A percentile compares a stretch with the other conserved stretches of the same genome.
These are phyloP conservation scores for Paguma larvata DNA, from an alignment of 2,797 vertebrate species.

Conservation along the genomic window DNA sequence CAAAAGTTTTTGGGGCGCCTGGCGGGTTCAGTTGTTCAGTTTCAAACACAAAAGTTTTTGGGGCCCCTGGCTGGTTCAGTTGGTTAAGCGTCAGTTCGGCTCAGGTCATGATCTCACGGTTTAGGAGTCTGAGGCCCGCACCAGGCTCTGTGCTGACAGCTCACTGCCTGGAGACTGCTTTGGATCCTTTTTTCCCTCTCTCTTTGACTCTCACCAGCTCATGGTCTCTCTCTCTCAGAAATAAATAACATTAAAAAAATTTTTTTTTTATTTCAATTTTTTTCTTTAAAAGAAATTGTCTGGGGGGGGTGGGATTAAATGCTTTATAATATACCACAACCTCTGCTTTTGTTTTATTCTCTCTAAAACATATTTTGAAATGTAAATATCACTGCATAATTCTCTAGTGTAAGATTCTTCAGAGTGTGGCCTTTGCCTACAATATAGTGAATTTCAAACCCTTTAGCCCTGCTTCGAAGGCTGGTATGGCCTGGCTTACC, in stretches of 20 bases:
- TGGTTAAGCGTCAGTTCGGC: too few relatives aligned
- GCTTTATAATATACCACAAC: neutral
- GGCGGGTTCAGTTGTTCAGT: too few relatives aligned
- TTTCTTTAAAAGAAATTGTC: slow-evolving; percentile 1
- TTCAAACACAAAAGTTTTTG: neutral
- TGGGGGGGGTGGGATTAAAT: neutral
- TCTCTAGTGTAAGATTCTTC: neutral
- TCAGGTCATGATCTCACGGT: too few relatives aligned
- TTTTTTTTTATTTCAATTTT: neutral
- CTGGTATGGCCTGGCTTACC: neutral
- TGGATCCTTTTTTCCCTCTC: too few relatives aligned
- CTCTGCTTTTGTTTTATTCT: slow-evolving; percentile 33
- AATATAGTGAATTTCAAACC: neutral
- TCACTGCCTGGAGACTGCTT: too few relatives aligned
- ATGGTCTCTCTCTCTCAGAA: too few relatives aligned
- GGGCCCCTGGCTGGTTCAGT: too few relatives aligned
- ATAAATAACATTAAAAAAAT: too few relatives aligned
- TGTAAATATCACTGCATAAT: neutral
- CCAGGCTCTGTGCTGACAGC: too few relatives aligned
- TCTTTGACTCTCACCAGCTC: too few relatives aligned
- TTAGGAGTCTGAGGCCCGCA: too few relatives aligned
- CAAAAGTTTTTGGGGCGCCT: neutral
- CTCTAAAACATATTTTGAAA: neutral
- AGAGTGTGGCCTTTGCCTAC: neutral
- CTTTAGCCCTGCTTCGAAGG: neutral